Base-by-base conservation (phyloP, 2,113 vertebrate genomes). In the Petromus typicus region DNA sequence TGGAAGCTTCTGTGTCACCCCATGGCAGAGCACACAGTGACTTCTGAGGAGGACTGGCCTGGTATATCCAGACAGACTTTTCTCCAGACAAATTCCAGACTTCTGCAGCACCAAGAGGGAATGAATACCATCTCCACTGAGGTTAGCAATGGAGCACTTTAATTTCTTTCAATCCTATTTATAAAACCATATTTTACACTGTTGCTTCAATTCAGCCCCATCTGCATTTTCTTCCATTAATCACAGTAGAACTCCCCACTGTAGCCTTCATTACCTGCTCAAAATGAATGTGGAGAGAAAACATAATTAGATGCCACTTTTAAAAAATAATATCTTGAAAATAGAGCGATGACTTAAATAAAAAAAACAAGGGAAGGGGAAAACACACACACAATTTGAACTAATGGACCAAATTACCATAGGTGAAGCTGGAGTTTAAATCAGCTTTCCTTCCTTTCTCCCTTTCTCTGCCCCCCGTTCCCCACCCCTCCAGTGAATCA, bases 301-400 rank as follows among this genome's bases (percentile, higher is more conserved):
- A 98, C 97, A 98, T 95, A 97, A 98, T 98, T 97, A 98, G 97
- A 95, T 94, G 97, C 96, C 97, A 91, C 96, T 97, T 98, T 96
- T 63, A 86, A 98, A 98, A 98, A 98, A 98, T 97, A 98, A 95
- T 97, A 96, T 95, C 91, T 97, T 59, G 83, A 56, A 97, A 97
- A 96, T 30, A 96, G 87, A 98, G 95, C 90, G 91, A 93, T 90
- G 78, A 73, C 86, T 98, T 98, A 92, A 96, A 91, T 89, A 91
- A 96, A 98, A 98, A 97, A 93, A 89, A n/a, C 87, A 32, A 64
- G 78, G 25, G 85, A 90, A 93, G 75, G 5, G 34, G 3, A 7
- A 67, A 1, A 67, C 94, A 96, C 96, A 94, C 96, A 94, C 0
- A 0, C 93, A 75, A 93, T 98, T 95, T 97, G 96, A 98, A 95